These are phyloP conservation scores for Lithobius niger DNA, from an alignment of 1,140 invertebrate species.

Conservation along the genomic window DNA sequence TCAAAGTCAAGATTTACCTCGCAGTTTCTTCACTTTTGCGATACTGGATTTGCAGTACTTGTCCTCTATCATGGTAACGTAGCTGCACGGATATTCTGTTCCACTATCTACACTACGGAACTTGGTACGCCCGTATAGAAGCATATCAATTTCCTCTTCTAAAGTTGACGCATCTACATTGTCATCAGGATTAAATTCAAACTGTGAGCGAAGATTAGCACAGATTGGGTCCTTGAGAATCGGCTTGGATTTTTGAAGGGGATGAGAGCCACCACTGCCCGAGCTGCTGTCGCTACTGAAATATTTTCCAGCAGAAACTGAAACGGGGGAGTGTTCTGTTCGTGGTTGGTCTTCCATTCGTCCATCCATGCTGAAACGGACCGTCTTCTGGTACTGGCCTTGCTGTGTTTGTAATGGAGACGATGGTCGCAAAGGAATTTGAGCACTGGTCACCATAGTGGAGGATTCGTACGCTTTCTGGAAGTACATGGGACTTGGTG, in stretches of 20 bases:
- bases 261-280: neutral
- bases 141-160: constrained; percentile 29
- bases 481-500: no score
- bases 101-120: constrained; percentile 13
- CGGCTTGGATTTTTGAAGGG: constrained; percentile 17
- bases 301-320: neutral
- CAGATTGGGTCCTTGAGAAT: constrained; percentile 21
- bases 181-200: constrained; percentile 10
- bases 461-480: no score
- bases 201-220: constrained; percentile 15
- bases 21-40: constrained; percentile 23
- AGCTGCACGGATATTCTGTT: constrained; percentile 18
- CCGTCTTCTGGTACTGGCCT: constrained; percentile 15
- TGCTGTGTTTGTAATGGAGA: no score
- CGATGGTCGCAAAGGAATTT: no score
- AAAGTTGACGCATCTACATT: constrained; percentile 15
- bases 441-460: no score
- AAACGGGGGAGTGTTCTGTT: neutral
- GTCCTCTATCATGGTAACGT: constrained; percentile 27
- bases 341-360: constrained; percentile 3
- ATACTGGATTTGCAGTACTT: constrained; percentile 24
- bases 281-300: neutral
- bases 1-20: constrained; percentile 21
- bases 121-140: constrained; percentile 25
- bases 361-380: constrained; percentile 16